A percentile compares a stretch with the other conserved stretches of the same genome.
These are phyloP conservation scores for Melitaea athalia DNA, from an alignment of 2,888 invertebrate species.

Conservation along the genomic window DNA sequence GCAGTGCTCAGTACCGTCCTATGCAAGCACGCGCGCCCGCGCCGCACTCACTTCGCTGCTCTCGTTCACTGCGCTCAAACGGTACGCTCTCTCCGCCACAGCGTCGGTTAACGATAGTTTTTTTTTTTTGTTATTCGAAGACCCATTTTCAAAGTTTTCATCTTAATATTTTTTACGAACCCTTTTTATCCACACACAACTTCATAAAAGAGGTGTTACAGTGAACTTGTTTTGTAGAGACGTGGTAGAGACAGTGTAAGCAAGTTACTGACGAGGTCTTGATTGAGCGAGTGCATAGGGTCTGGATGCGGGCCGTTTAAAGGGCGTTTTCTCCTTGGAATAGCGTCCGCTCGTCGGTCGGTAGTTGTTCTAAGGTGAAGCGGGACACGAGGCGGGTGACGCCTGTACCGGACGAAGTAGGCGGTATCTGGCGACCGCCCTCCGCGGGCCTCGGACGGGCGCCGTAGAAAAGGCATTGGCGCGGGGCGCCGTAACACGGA, in stretches of 20 bases:
- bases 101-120: constrained; percentile 33
- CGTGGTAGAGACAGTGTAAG: constrained; percentile 9
- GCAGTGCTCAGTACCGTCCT: constrained; percentile 38
- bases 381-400: constrained; percentile 78
- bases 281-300: constrained; percentile 36
- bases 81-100: constrained; percentile 43
- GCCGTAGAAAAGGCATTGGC: constrained; percentile 72
- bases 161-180: not conserved
- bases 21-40: constrained; percentile 39
- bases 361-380: constrained; percentile 62
- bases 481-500: constrained; percentile 76
- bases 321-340: constrained; percentile 63
- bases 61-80: constrained; percentile 51
- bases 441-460: constrained; percentile 75
- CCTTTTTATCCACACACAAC: not conserved
- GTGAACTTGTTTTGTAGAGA: constrained; percentile 15
- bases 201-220: constrained; percentile 5
- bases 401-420: constrained; percentile 81
- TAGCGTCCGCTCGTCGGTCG: constrained; percentile 54
- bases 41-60: constrained; percentile 46
- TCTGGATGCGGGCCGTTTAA: constrained; percentile 45
- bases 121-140: constrained; percentile 20
- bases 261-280: constrained; percentile 15
- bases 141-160: not conserved
- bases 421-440: constrained; percentile 80